Base-by-base conservation (phyloP, 2,888 invertebrate species). In the Agonopterix alstromeriana region DNA sequence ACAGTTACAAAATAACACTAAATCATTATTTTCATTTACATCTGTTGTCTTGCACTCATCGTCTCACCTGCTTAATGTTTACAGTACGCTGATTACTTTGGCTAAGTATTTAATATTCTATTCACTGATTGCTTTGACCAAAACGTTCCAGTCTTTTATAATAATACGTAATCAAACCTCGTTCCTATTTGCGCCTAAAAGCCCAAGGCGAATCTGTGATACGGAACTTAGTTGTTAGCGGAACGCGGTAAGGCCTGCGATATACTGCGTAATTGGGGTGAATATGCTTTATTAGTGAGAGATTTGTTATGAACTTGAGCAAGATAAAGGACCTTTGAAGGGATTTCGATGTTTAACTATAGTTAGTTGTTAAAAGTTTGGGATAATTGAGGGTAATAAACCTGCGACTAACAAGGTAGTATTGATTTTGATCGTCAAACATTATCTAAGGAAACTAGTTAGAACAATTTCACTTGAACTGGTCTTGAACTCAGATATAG, bases 271-370 rank as follows among this genome's bases (percentile, higher is more conserved):
- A 76, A 79, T 77, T 77, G 73, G 76, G 65, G 68, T 55, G 69
- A 72, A 70, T 70, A 73, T 65, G 65, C 62, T 70, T 66, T 71
- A 74, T 73, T 72, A 73, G 63, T 50, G 57, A 63, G 66, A 72
- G 69, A 78, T 77, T 72, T 73, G 67, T 61, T 47, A 58, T 55
- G 63, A 72, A 77, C 70, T 77, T 71, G 63, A 57, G 54, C 53
- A 54, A 67, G 69, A 70, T 73, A 73, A 74, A 74, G 67, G 64
- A 60, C 64, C 75, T 70, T 70, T 71, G 65, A 72, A 71, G 67
- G 71, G 70, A 67, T 66, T 58, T 61, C 67, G 58, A 68, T 69
- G 63, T 60, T 65, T 48, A 49, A 52, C 49, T 45, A 46, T 55
- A 53, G 50, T 50, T 47, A 46, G 38, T 48, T 27, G 27, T 27